A percentile compares a stretch with the other conserved stretches of the same genome.
These are phyloP conservation scores for Epinotia ramella DNA, from an alignment of 2,888 invertebrate species.

Conservation along the genomic window DNA sequence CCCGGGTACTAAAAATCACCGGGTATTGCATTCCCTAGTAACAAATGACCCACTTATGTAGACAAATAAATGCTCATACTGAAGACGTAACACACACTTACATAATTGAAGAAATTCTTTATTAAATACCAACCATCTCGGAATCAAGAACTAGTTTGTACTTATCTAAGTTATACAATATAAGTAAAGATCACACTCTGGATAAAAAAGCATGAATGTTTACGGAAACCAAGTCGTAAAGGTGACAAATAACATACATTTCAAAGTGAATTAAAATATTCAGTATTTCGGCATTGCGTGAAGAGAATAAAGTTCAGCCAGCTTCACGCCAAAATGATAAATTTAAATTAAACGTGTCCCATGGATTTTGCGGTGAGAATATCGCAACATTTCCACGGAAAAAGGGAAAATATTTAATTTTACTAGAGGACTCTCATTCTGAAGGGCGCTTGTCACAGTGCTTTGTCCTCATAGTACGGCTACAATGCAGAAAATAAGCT, in stretches of 20 bases:
- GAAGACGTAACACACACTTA: no score
- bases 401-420: constrained; percentile 43
- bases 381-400: constrained; percentile 39
- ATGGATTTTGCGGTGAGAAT: constrained; percentile 27
- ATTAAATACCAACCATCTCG: not conserved
- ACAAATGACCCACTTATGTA: not conserved
- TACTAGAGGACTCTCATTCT: constrained; percentile 25
- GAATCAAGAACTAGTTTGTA: not conserved
- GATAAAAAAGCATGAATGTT: not conserved
- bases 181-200: not conserved
- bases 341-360: constrained; percentile 39
- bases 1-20: no score
- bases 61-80: not conserved
- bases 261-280: not conserved
- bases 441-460: constrained; percentile 39
- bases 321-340: constrained; percentile 27
- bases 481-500: constrained; percentile 55
- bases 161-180: not conserved
- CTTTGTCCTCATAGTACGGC: constrained; percentile 48
- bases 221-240: not conserved
- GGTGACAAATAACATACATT: not conserved
- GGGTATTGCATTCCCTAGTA: no score
- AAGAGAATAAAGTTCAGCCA: constrained; percentile 16
- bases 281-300: not conserved
- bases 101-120: not conserved